Base-by-base conservation (phyloP, 2,797 vertebrate species). In the Coccyzus lansbergi region DNA sequence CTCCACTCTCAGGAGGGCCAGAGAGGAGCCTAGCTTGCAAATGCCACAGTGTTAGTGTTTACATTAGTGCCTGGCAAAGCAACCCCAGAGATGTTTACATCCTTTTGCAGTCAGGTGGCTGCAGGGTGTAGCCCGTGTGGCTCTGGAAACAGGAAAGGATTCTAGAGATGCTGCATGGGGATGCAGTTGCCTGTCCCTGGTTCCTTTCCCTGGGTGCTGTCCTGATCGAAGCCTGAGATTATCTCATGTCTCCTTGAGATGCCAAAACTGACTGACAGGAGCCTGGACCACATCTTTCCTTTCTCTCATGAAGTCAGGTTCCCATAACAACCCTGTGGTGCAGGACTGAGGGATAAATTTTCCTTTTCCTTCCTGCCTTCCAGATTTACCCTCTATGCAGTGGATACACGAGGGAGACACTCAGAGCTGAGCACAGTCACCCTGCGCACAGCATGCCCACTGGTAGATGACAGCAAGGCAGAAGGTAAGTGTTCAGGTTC, bases 401-500 rank as follows among this genome's bases (percentile, higher is more conserved):
- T 99, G 97, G 99, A 99, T 72, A 99, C 98, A 6, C 98, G 99
- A 60, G 99, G 99, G 28, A 98, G 99, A 86, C 98, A 98, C 79
- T 99, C 99, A 0, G 99, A 99, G 79, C 98, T 98, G 17, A 99
- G 98, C 97, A 99, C 98, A 0, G 98, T 99, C 86, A 99, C 99
- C 4, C 97, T 99, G 62, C 98, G 99, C 74, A 99, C 99, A 4
- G 99, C 99, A 29, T 99, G 99, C 96, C 99, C 99, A 0, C 98
- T 99, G 96, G 99, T 99, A 67, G 99, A 99, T 5, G 99, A 99
- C 97, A 99, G 98, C 93, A 98, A 98, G 90, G 99, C 99, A 83
- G 99, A 99, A 98, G 99, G 99, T 99, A 98, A 53, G 90, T 91
- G 36, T 22, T 46, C 60, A 33, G 5, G n/a, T 7, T 1, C 53